Conservation (phyloP, 1,140 invertebrate species). For the Pentalonia nigronervosa region DNA sequence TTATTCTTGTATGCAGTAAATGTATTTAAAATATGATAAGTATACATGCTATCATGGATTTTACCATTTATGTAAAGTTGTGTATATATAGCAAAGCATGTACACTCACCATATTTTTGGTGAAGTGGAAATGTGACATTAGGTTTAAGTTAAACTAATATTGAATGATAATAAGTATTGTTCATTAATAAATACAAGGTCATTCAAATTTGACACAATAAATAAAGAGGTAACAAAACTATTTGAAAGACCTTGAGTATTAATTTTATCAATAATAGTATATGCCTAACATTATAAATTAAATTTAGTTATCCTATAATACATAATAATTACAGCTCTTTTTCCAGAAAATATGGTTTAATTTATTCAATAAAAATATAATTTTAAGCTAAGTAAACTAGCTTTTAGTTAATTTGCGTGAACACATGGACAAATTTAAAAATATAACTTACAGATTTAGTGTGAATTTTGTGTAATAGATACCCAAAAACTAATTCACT, state of each 20-base stretch:
- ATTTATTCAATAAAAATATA: too few species aligned
- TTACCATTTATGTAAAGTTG: not conserved
- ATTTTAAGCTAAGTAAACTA: not conserved
- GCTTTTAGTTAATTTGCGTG: not conserved
- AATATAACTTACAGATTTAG: not conserved
- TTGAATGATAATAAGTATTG: not conserved
- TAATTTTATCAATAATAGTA: not conserved
- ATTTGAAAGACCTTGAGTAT: not conserved
- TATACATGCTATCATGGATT: not conserved
- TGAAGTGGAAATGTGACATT: not conserved
- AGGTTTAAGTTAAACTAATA: not conserved
- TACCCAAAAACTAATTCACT: not conserved
- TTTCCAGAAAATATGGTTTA: too few species aligned
- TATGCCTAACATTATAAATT: not conserved
- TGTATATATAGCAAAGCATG: not conserved
- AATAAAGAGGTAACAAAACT: not conserved
- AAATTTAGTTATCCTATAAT: not conserved
- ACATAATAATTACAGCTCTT: not conserved
- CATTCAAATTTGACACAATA: not conserved
- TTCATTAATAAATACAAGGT: slow-evolving; percentile 25
- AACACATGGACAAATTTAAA: not conserved
- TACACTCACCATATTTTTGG: not conserved
- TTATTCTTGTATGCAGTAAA: not conserved
- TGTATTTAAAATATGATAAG: not conserved
- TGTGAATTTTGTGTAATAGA: not conserved